Evolutionary conservation across 2,888 invertebrate species (phyloP), one percentile per base, ranked within the genome.

Genomic region (Synanthedon vespiformis): DNA sequence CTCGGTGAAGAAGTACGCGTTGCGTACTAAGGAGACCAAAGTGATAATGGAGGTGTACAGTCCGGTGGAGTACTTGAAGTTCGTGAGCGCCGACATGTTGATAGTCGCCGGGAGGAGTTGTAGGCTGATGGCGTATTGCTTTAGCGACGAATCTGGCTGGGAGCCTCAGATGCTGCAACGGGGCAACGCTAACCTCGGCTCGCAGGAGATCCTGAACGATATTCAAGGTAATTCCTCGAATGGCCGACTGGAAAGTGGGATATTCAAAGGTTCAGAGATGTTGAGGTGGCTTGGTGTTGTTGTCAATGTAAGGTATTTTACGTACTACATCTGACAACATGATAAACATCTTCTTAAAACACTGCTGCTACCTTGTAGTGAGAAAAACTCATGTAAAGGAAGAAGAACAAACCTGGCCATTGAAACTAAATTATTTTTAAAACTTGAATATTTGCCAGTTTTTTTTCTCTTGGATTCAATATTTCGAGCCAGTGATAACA

Each of bases 181-280:
- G 0, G 86, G 86, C 0, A 78, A 78, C 34, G 70, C 68, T 8
- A 68, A 74, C 58, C 68, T 88, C 1, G 88, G 88, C 0, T 88
- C 88, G 4, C 86, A 86, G 65, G 88, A 88, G 60, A 66, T 87
- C 52, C 62, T 88, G 8, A 82, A 87, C 60, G 81, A 80, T 64
- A 72, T 86, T 54, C 77, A 82, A 57, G 83, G 85, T 80, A 56
- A 56, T n/a, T n/a, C n/a, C n/a, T n/a, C n/a, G 22, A 3, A 22
- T 22, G 16, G 2, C 16, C 16, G 16, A 4, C 22, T 3, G 4
- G 22, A 1, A 4, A 22, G 3, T 22, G 22, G 60, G 53, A 22
- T 14, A 11, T 50, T 13, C 10, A 27, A 40, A 22, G 48, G 3
- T 52, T 16, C 16, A 40, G 40, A 52, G 40, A 13, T 13, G 12